phyloP scores from a whole-genome alignment of 1,140 invertebrate species.

The Heterodera schachtii region DNA sequence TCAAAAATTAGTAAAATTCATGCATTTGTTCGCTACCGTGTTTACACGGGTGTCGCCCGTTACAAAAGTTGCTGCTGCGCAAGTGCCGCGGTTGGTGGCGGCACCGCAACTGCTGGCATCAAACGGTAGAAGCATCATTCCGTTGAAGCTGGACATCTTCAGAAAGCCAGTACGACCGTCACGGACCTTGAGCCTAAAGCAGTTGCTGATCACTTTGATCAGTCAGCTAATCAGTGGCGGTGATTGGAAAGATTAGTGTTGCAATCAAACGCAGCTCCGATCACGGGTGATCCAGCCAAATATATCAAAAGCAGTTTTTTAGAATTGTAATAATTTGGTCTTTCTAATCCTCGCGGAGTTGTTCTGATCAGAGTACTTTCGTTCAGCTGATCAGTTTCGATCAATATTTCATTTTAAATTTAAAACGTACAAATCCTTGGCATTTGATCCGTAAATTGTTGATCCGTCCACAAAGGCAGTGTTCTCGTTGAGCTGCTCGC shows the following conservation, averaged over 20 bases:
- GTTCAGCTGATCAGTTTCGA: too few species aligned
- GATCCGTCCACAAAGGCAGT: conserved; percentile 61
- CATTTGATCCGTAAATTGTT: conserved; percentile 60
- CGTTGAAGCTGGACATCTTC: conserved; percentile 63
- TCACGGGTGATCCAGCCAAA: too few species aligned
- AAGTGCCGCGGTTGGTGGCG: conserved; percentile 34
- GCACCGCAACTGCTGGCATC: conserved; percentile 54
- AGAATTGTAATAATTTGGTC: too few species aligned
- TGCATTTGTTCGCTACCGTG: not conserved
- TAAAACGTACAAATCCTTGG: conserved; percentile 53
- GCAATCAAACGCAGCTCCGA: too few species aligned
- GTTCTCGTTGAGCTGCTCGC: conserved; percentile 63
- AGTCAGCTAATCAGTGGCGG: too few species aligned
- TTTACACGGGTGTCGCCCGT: conserved; percentile 63
- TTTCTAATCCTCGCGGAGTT: too few species aligned
- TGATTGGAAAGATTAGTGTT: too few species aligned
- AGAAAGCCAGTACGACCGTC: conserved; percentile 63
- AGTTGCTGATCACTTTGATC: too few species aligned
- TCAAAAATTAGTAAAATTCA: too few species aligned
- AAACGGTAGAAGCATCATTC: conserved; percentile 59
- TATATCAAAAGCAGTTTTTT: too few species aligned
- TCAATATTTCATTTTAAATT: not conserved
- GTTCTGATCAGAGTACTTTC: too few species aligned
- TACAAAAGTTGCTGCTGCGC: conserved; percentile 55
- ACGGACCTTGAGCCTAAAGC: conserved; percentile 49